Evolutionary conservation across 1,140 invertebrate genomes (phyloP).

Genomic region (Ceratitis capitata): DNA sequence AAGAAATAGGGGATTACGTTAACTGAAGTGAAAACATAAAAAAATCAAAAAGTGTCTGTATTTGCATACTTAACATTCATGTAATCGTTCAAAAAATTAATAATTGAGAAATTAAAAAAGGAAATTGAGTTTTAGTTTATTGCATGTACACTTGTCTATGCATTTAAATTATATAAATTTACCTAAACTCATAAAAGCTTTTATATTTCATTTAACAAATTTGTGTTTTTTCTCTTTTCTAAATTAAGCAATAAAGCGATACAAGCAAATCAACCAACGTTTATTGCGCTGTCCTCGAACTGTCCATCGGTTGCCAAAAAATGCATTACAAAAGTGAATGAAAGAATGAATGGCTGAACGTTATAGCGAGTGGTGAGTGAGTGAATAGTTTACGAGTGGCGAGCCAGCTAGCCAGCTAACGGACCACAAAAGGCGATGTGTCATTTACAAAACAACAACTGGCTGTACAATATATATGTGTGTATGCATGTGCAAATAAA

Average conservation of each 20-base stretch:
- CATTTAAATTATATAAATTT: conserved; percentile 3
- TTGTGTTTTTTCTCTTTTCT: no score
- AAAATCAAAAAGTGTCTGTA: background rate
- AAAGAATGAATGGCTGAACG: background rate
- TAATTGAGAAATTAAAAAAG: background rate
- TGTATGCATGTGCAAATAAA: background rate
- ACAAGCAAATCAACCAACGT: background rate
- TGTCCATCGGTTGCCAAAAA: background rate
- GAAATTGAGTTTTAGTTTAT: conserved; percentile 7
- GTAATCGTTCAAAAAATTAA: background rate
- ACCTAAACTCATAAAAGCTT: background rate
- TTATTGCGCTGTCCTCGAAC: conserved; percentile 20
- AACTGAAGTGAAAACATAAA: no score
- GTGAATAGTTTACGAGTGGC: no score
- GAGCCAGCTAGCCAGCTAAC: no score
- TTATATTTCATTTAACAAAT: background rate
- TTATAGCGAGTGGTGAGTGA: background rate
- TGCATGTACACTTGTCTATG: background rate
- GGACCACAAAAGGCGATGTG: conserved; percentile 7
- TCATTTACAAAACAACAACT: conserved; percentile 24
- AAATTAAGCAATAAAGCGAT: background rate
- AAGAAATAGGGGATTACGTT: no score
- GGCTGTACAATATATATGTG: no score
- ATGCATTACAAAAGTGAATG: background rate
- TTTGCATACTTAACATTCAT: background rate